These are phyloP conservation scores for Scophthalmus maximus DNA, from an alignment of 2,113 vertebrate species.

Conservation along the genomic window DNA sequence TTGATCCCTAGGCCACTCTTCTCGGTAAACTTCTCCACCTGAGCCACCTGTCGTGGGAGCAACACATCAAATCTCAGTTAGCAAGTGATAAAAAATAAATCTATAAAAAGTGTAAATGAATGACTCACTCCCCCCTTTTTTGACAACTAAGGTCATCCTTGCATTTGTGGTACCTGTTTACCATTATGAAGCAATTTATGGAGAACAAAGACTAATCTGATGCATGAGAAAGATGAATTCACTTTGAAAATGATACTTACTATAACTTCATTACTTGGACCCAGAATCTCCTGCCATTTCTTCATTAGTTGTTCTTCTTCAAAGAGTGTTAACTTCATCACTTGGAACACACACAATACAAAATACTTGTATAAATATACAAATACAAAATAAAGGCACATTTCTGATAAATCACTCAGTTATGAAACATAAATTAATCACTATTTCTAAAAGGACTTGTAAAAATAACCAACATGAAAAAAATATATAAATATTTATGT, in stretches of 20 bases:
- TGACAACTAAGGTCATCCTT: background rate
- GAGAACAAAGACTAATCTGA: background rate
- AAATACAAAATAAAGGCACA: background rate
- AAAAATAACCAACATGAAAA: background rate
- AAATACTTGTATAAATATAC: background rate
- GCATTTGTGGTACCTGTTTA: background rate
- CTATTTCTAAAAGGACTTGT: background rate
- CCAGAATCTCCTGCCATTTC: constrained; percentile 92
- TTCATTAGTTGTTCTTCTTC: constrained; percentile 79
- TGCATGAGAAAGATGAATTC: background rate
- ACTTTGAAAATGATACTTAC: constrained; percentile 85
- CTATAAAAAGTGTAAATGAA: background rate
- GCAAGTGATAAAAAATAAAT: background rate
- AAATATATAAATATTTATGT: constrained; percentile 20
- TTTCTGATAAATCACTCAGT: background rate
- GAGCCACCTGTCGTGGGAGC: constrained; percentile 84
- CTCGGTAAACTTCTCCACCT: constrained; percentile 94
- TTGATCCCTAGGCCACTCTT: constrained; percentile 95
- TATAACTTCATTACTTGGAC: constrained; percentile 89
- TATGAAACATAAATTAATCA: background rate
- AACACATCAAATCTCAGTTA: background rate
- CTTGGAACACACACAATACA: constrained; percentile 56
- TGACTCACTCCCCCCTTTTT: background rate
- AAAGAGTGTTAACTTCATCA: constrained; percentile 49
- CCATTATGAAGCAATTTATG: background rate